Evolutionary conservation across 2,113 vertebrate genomes (phyloP).

Genomic region (Lasiurus borealis): DNA sequence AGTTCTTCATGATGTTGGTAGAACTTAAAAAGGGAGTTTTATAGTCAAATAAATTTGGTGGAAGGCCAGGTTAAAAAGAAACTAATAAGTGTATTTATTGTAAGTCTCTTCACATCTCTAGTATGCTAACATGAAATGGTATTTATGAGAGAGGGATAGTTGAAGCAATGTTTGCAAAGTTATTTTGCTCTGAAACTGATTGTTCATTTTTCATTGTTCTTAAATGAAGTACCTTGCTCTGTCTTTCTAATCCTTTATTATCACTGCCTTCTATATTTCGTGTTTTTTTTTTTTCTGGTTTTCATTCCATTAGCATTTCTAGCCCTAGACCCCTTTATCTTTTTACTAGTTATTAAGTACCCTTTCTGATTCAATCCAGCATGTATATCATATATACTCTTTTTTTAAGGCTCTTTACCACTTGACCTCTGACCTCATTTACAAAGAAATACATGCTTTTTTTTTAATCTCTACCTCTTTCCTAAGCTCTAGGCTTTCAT

Average conservation of each 20-base stretch:
- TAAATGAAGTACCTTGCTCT: background rate
- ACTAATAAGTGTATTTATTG: background rate
- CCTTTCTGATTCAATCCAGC: background rate
- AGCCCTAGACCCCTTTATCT: background rate
- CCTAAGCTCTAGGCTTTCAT: slow-evolving; percentile 1
- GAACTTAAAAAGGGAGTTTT: background rate
- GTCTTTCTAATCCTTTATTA: background rate
- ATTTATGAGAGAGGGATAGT: background rate
- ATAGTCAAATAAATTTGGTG: background rate
- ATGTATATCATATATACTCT: background rate
- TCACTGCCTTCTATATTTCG: background rate
- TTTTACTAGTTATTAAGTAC: background rate
- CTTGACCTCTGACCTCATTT: slow-evolving; percentile 29
- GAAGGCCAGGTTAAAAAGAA: background rate
- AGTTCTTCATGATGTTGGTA: background rate
- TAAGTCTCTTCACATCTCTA: slow-evolving; percentile 1
- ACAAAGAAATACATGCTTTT: slow-evolving; percentile 9
- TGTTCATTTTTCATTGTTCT: background rate
- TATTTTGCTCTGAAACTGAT: background rate
- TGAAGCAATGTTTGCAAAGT: slow-evolving; percentile 3
- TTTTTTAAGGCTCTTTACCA: background rate
- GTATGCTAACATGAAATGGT: background rate
- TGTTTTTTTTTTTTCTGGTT: background rate
- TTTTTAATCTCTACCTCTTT: background rate
- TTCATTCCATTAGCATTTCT: background rate